Base-by-base conservation (phyloP, 2,797 vertebrate species). In the Zenarchopterus dispar region DNA sequence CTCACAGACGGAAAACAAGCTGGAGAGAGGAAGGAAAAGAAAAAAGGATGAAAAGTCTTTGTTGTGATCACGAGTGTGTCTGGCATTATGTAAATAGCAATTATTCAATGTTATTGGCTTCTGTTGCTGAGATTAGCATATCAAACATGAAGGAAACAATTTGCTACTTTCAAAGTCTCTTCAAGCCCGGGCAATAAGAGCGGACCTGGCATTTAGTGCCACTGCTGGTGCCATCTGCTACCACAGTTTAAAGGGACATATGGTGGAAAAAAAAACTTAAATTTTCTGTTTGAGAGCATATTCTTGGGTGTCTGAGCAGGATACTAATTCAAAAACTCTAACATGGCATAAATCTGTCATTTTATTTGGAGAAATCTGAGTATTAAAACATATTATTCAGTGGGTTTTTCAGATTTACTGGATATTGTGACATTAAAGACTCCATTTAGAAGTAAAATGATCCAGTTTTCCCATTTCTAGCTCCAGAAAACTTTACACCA, bases 51-150 rank as follows among this genome's bases (percentile, higher is more conserved):
- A 77, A 67, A 60, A 41, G 65, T 73, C 81, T 89, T 87, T 89
- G 86, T 89, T 89, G 76, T 85, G 73, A 67, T 84, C 70, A 56
- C 11, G 16, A 56, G 55, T 71, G 60, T 64, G 77, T 82, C 68
- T 84, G 72, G 60, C 73, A 66, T 88, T 90, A 84, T 90, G 88
- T 88, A 91, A 92, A 93, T 92, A 87, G 54, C 60, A 70, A 86
- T 88, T 86, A 85, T 82, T 81, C 81, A 21, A 55, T 84, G 83
- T 83, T 91, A 92, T 92, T 90, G 89, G 88, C 89, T 68, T 82
- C 64, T 56, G 76, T 83, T 80, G 81, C 63, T 31, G 73, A 74
- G 68, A 81, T 78, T 70, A 83, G 81, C 77, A 80, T 70, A 86
- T 77, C 67, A 82, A 86, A 85, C 26, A 62, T 57, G 75, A 75